These are phyloP conservation scores for Cephalopachus bancanus DNA, from an alignment of 2,797 vertebrate species.

Conservation along the genomic window DNA sequence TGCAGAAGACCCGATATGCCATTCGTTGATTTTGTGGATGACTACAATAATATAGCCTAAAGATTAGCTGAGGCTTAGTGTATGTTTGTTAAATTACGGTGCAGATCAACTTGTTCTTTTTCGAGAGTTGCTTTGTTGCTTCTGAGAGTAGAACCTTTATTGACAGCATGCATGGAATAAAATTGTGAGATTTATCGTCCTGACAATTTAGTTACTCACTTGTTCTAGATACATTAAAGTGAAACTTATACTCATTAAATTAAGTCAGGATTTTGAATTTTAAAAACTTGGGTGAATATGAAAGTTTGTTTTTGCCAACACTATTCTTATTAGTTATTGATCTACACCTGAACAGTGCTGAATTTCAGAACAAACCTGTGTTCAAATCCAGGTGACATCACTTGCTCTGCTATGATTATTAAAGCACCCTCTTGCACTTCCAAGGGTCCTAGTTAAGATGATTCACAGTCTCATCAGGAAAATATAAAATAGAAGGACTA, in stretches of 20 bases:
- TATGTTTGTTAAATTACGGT: constrained; percentile 75
- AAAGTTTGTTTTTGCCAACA: neutral
- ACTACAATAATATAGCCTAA: constrained; percentile 15
- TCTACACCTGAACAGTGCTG: neutral
- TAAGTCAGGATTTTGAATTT: constrained; percentile 69
- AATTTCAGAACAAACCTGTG: neutral
- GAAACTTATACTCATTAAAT: neutral
- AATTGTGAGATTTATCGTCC: constrained; percentile 75
- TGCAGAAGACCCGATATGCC: constrained; percentile 66
- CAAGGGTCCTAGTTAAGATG: neutral
- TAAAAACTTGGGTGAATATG: neutral
- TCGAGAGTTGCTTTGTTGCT: constrained; percentile 81
- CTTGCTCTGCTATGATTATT: neutral
- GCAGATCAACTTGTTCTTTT: constrained; percentile 80
- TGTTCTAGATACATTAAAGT: constrained; percentile 14
- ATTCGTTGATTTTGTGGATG: constrained; percentile 71
- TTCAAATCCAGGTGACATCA: neutral
- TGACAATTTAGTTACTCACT: constrained; percentile 61
- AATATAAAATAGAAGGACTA: neutral
- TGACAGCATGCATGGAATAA: constrained; percentile 67
- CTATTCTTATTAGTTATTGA: neutral
- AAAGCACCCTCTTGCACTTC: neutral
- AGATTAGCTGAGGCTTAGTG: constrained; percentile 59
- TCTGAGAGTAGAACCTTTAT: constrained; percentile 76
- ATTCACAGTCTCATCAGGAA: neutral